A percentile compares a stretch with the other conserved stretches of the same genome.
phyloP scores from a whole-genome alignment of 2,797 vertebrate genomes.

The Mycteria americana region DNA sequence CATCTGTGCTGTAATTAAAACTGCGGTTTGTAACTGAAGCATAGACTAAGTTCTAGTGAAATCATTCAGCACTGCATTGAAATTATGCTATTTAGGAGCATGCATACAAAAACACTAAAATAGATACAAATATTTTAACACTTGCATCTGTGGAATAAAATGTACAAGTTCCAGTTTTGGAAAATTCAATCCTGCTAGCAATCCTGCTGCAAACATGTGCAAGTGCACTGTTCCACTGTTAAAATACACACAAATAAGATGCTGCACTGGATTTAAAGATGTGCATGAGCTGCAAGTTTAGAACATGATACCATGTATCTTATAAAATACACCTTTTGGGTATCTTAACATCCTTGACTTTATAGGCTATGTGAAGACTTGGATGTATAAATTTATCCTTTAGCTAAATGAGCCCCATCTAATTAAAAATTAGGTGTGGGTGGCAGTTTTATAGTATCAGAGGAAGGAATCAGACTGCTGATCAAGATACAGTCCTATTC shows the following conservation, averaged over 20 bases:
- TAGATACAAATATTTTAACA: constrained; percentile 18
- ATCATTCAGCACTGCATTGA: background rate
- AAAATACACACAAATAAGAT: background rate
- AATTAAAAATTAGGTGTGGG: background rate
- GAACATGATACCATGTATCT: background rate
- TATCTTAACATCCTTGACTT: background rate
- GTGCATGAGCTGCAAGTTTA: background rate
- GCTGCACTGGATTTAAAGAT: background rate
- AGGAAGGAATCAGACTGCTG: background rate
- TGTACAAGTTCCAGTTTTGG: background rate
- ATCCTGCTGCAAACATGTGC: background rate
- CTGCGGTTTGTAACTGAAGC: background rate
- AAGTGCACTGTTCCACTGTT: background rate
- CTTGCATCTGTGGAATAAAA: background rate
- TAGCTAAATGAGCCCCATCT: background rate
- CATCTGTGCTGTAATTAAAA: constrained; percentile 3
- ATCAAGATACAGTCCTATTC: background rate
- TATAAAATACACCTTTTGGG: background rate
- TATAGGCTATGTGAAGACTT: background rate
- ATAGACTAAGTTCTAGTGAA: background rate
- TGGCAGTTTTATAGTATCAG: background rate
- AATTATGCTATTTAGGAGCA: background rate
- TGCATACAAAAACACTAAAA: background rate
- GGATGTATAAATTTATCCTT: background rate
- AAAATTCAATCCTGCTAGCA: background rate